Percentiles rank a stretch among this genome's conserved stretches.
phyloP scores from a whole-genome alignment of 1,140 invertebrate species.

The Dysdera silvatica region DNA sequence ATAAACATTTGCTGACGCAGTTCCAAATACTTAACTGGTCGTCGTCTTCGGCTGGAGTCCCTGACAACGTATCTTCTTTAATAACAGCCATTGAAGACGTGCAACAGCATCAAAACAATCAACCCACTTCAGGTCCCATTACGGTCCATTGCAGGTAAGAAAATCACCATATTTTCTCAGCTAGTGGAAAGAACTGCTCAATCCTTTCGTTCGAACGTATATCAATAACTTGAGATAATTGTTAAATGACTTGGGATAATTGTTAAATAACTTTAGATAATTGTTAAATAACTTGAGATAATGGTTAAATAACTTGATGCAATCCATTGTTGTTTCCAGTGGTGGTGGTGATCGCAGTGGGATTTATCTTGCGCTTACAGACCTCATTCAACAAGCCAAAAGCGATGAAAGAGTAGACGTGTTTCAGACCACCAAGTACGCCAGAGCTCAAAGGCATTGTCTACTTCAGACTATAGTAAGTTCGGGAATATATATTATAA shows the following conservation, averaged over 20 bases:
- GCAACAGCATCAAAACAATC: slow-evolving; percentile 21
- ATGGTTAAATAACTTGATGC: not conserved
- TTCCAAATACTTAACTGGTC: slow-evolving; percentile 25
- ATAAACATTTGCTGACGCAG: slow-evolving; percentile 17
- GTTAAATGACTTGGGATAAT: slow-evolving; percentile 12
- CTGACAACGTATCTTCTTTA: slow-evolving; percentile 19
- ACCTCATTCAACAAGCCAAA: slow-evolving; percentile 70
- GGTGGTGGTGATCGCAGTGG: slow-evolving; percentile 76
- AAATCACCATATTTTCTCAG: not conserved
- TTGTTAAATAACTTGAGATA: not conserved
- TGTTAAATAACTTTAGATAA: not conserved
- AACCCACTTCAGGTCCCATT: slow-evolving; percentile 23
- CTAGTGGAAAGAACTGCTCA: no score
- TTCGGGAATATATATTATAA: no score
- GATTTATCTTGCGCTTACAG: slow-evolving; percentile 77
- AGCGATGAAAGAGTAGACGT: slow-evolving; percentile 76
- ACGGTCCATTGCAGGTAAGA: slow-evolving; percentile 31
- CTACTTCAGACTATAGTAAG: slow-evolving; percentile 56
- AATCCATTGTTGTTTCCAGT: slow-evolving; percentile 41
- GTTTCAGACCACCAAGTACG: slow-evolving; percentile 69
- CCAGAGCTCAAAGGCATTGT: slow-evolving; percentile 70
- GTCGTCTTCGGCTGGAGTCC: slow-evolving; percentile 5
- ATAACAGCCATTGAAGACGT: slow-evolving; percentile 30
- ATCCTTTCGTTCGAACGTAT: not conserved
- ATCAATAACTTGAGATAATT: slow-evolving; percentile 1